Base-by-base conservation (phyloP, 2,797 vertebrate genomes). In the Sphenodon punctatus region DNA sequence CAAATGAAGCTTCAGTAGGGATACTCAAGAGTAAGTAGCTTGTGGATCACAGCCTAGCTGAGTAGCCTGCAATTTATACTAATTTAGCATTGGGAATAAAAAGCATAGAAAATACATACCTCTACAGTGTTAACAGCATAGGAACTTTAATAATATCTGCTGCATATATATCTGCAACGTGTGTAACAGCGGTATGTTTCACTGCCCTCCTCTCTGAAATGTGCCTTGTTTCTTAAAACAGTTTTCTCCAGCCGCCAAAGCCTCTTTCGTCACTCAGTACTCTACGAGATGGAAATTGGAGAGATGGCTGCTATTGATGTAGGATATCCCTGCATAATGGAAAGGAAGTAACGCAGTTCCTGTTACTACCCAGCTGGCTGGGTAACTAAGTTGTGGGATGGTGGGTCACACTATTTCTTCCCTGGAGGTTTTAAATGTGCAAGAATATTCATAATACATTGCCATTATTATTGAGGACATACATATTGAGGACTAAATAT, bases 211-310 rank as follows among this genome's bases (percentile, higher is more conserved):
- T 19, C 41, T 56, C 7, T 56, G 11, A 76, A 82, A 66, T 76
- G 16, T 43, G 39, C 67, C 49, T 80, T 87, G 2, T 56, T 51
- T 38, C 67, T 76, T 87, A 13, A 60, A 78, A 27, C 89, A 99
- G 98, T 95, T 98, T 99, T 92, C 96, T 99, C 93, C 97, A 99
- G 86, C 97, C 98, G 84, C 98, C 98, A 93, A 99, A 99, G 94
- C 98, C 98, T 53, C 95, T 99, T 80, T 96, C 98, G 7, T 97
- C 98, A 27, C 96, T 99, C 91, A 99, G 97, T 80, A 95, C 98
- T 53, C 96, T 99, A 94, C 96, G 97, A 59, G 98, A 99, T 42
- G 96, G 97, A 78, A 99, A 97, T 85, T 99, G 98, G 98, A 98
- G 97, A 92, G 98, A 99, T 0, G 98, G 98, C 88, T 99, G 98